Evolutionary conservation across 1,140 invertebrate genomes (phyloP), one percentile per base, ranked within the genome.

Genomic region (Coenobita brevimanus): DNA sequence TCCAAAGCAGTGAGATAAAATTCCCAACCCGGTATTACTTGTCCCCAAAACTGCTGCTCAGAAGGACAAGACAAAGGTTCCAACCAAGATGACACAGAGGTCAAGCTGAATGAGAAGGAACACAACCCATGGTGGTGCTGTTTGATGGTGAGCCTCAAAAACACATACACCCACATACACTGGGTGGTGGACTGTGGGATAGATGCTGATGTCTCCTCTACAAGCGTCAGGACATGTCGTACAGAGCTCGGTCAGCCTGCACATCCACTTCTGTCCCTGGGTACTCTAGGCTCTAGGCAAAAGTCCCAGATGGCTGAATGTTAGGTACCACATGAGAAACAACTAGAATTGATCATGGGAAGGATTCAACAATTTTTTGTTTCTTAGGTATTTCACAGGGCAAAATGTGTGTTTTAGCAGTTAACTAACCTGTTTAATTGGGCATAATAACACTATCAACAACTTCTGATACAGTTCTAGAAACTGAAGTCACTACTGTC

Each of bases 131-230:
- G 36, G 6, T 67, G 64, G 4, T 6, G 6, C n/a, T 67, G 64
- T 67, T n/a, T 67, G 69, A 13, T 38, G 30, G 4, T 8, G 64
- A 10, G 30, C 4, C n/a, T 8, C 30, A 33, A 6, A 67, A 6
- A 67, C 64, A 67, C 64, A 67, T n/a, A 67, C 64, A 67, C 64
- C 6, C 64, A 67, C 64, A 67, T n/a, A 67, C n/a, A 67, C 30
- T 6, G 64, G 30, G n/a, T 6, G n/a, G 21, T 10, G 30, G 64
- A 67, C 4, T 6, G 64, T 24, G 30, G 64, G 6, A 24, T 4
- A 10, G n/a, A 24, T 67, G 64, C n/a, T 67, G n/a, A 8, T 24
- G 64, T 24, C 8, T 4, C 4, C n/a, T 67, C 6, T 67, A n/a
- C 8, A 8, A 24, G 64, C 8, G 4, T n/a, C n/a, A 24, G 64